Evolutionary conservation across 2,113 vertebrate species (phyloP).

Genomic region (Strix uralensis): DNA sequence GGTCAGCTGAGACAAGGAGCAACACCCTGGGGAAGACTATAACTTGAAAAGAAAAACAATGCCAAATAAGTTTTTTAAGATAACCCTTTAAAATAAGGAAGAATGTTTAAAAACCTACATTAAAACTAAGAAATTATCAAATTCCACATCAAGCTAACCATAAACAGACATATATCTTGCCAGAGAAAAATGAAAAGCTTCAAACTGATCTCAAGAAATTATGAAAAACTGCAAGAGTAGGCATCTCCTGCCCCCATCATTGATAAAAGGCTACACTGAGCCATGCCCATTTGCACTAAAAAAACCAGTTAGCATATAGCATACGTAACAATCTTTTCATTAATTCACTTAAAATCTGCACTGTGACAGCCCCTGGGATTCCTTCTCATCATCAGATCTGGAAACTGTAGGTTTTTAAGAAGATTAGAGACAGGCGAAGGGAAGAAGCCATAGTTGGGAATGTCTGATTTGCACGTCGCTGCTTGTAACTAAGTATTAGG

Average conservation of each 20-base stretch:
- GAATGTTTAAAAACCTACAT: neutral
- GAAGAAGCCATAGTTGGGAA: neutral
- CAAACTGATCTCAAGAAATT: neutral
- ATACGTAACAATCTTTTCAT: neutral
- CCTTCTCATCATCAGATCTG: neutral
- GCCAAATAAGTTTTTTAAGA: neutral
- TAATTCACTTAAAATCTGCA: neutral
- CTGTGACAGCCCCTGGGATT: neutral
- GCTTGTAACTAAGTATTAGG: neutral
- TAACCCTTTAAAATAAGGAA: neutral
- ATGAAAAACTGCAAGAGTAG: neutral
- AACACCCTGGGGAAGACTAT: neutral
- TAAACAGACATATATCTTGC: neutral
- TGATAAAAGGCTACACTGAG: neutral
- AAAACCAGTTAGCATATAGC: neutral
- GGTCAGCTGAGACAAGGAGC: constrained; percentile 16
- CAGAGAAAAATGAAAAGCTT: neutral
- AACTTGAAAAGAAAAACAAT: neutral
- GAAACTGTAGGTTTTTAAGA: neutral
- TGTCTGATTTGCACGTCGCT: neutral
- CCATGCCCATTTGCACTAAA: neutral
- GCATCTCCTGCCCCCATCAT: neutral
- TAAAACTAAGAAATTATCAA: neutral
- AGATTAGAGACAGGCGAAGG: neutral
- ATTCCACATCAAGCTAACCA: neutral